Evolutionary conservation across 2,888 invertebrate genomes (phyloP).

Genomic region (Lithophane leautieri): DNA sequence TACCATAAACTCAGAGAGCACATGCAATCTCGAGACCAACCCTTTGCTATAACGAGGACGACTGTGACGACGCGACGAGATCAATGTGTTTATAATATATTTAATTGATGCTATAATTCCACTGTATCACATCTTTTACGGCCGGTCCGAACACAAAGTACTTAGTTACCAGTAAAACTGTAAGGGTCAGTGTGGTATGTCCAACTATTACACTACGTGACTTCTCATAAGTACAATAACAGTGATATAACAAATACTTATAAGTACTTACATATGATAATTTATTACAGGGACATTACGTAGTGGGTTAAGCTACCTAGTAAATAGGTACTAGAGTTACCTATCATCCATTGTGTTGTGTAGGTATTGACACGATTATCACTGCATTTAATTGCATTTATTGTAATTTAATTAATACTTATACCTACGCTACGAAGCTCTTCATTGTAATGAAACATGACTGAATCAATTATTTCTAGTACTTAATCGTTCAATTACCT

Average conservation of each 20-base stretch:
- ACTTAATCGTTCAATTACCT: not conserved
- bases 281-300: constrained; percentile 42
- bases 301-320: constrained; percentile 38
- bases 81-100: constrained; percentile 44
- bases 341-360: constrained; percentile 20
- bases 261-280: constrained; percentile 18
- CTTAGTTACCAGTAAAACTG: constrained; percentile 31
- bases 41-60: constrained; percentile 72
- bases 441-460: not conserved
- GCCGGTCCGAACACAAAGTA: constrained; percentile 17
- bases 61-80: constrained; percentile 51
- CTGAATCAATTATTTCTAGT: not conserved
- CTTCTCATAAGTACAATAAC: constrained; percentile 16
- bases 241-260: constrained; percentile 15
- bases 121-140: constrained; percentile 31
- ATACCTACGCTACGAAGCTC: constrained; percentile 3
- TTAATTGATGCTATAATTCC: constrained; percentile 29
- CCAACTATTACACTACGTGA: constrained; percentile 20
- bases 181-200: not conserved
- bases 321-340: constrained; percentile 23
- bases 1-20: constrained; percentile 52
- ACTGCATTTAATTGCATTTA: constrained; percentile 19
- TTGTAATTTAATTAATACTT: constrained; percentile 1
- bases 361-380: constrained; percentile 16
- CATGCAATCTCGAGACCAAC: constrained; percentile 73